Base-by-base conservation (phyloP, 2,888 invertebrate species). In the Alsophila aescularia region DNA sequence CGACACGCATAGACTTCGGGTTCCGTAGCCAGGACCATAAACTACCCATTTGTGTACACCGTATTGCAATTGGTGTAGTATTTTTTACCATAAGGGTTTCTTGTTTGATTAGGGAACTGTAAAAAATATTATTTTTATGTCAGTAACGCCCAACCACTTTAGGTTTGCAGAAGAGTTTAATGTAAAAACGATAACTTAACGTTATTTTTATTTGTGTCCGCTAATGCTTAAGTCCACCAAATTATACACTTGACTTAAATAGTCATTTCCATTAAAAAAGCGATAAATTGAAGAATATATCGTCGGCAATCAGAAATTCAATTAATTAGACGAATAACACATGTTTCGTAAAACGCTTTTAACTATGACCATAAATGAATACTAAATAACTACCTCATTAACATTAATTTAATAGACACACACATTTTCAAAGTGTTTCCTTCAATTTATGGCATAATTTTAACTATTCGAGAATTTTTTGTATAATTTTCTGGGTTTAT, bases 331-430 rank as follows among this genome's bases (percentile, higher is more conserved):
- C 34, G 5, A 62, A 69, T 62, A 66, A 75, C 79, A 79, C 67
- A 69, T 79, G 77, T 78, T 72, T 62, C 57, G 47, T 67, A 70
- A 77, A 69, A 42, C 72, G 72, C 66, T 77, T 75, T 79, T 70
- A 73, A 73, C 59, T 43, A 57, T 61, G 50, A 59, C 36, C 44
- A 71, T 60, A 58, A 49, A 54, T 66, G 62, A 64, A 62, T 52
- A 52, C 16, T 49, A 58, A 52, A 41, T 49, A 52, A 52, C n/a
- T 24, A 44, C 49, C 50, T 39, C 18, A 36, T 50, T 51, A 41
- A 43, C 53, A 55, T 58, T 53, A 32, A 44, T 49, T 49, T 41
- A 32, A 36, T 24, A 29, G 34, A 24, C 36, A 36, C 44, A 48
- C 57, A 58, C 45, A 59, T 59, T 27, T 13, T 29, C 21, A 10